phyloP scores from a whole-genome alignment of 2,797 vertebrate genomes.

The Pangasius macronema region DNA sequence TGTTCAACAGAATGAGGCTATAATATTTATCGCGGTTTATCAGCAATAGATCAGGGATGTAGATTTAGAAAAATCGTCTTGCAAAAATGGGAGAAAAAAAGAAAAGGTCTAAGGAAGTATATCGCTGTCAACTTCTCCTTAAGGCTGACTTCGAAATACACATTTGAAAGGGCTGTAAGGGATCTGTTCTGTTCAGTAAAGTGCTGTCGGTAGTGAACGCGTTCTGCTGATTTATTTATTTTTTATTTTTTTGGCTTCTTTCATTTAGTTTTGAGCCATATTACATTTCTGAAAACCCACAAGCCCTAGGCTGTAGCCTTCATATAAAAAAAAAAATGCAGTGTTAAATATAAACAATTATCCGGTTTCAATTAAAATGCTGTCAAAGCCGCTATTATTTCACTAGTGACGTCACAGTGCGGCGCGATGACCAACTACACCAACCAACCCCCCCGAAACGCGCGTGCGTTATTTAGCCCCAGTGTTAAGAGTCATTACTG shows the following conservation, averaged over 20 bases:
- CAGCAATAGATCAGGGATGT: neutral
- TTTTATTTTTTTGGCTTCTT: neutral
- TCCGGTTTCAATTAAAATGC: neutral
- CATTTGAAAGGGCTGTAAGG: too few relatives aligned
- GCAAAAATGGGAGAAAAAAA: neutral
- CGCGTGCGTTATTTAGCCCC: neutral
- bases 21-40: neutral
- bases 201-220: neutral
- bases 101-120: too few relatives aligned
- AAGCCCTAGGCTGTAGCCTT: neutral
- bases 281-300: neutral
- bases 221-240: neutral
- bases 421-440: neutral
- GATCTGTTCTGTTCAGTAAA: neutral
- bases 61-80: neutral
- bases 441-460: neutral
- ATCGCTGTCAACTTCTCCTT: too few relatives aligned
- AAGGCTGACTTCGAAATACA: too few relatives aligned
- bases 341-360: neutral
- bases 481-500: neutral
- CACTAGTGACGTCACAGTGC: neutral
- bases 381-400: neutral
- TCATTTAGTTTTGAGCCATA: neutral
- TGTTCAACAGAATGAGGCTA: too few relatives aligned
- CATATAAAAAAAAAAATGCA: neutral